Evolutionary conservation across 2,797 vertebrate genomes (phyloP), one percentile per base, ranked within the genome.

Genomic region (Enteromius unitaeniatus): DNA sequence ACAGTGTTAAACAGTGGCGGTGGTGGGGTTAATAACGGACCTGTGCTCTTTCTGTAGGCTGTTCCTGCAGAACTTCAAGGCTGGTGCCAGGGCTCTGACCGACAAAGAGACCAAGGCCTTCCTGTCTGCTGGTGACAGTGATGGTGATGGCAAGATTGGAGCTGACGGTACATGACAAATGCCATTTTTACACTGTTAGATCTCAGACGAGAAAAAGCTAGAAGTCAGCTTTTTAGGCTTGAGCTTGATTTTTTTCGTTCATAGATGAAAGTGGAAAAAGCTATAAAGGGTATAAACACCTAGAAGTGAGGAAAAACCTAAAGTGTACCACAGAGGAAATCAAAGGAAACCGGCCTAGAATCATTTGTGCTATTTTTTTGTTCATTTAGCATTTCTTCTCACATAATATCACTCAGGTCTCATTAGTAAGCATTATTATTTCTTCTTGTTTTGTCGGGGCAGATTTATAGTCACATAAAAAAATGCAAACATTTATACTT

Each of bases 111-210:
- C 92, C 80, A 83, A 88, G 68, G 69, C 77, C 0, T 90, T 94
- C 88, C 85, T 93, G 23, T 19, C 85, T 80, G 92, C 84, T 74
- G 92, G 91, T 13, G 92, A 95, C 31, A 89, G 84, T 0, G 95
- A 96, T 78, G 93, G 95, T 91, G 95, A 96, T 6, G 94, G 95
- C 93, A 96, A 91, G 91, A 95, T 96, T 13, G 95, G 95, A 90
- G 89, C 92, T 28, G 95, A 95, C 1, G 95, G 95, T 96, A 86
- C 37, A 28, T 37, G 5, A 31, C 9, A 58, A 53, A 83, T 17
- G 1, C 0, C 4, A 11, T 53, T 37, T 55, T 19, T 0, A 34
- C 3, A 15, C 7, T 8, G 9, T 34, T 6, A 55, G 49, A 55
- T 28, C 21, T 55, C 34, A 42, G 9, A 78, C 31, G 4, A 55